Evolutionary conservation across 1,140 invertebrate genomes (phyloP).

Genomic region (Zaprionus lachaisei): DNA sequence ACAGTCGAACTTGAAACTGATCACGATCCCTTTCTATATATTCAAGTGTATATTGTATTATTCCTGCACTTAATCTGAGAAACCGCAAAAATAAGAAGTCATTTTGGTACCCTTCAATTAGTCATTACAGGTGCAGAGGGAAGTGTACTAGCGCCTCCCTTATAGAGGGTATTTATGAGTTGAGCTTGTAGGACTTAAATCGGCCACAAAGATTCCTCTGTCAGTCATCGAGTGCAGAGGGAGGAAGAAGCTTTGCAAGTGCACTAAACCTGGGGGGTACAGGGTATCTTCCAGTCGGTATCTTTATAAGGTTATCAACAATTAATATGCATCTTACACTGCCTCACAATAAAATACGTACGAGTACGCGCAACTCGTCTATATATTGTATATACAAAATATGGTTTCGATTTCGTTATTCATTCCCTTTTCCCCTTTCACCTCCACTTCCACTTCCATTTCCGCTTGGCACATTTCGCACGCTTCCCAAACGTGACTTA

Average conservation of each 20-base stretch:
- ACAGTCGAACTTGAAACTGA: background rate
- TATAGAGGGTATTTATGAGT: background rate
- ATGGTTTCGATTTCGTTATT: background rate
- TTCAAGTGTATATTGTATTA: background rate
- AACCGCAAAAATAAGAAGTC: too few relatives aligned
- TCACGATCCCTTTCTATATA: background rate
- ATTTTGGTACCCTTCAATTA: background rate
- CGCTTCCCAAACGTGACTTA: background rate
- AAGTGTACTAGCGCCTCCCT: background rate
- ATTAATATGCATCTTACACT: slow-evolving; percentile 1
- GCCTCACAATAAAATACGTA: slow-evolving; percentile 8
- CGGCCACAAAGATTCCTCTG: background rate
- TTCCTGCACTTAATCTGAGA: background rate
- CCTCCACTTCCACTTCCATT: background rate
- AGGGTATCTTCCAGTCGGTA: background rate
- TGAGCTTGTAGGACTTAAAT: background rate
- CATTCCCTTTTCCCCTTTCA: background rate
- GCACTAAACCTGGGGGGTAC: background rate
- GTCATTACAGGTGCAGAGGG: background rate
- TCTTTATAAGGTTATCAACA: slow-evolving; percentile 3
- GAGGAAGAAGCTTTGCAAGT: background rate
- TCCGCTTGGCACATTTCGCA: slow-evolving; percentile 40
- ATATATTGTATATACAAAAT: slow-evolving; percentile 5
- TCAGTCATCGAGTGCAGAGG: background rate
- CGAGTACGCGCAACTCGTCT: background rate